Evolutionary conservation across 2,797 vertebrate species (phyloP).

Genomic region (Pseudochaenichthys georgianus): DNA sequence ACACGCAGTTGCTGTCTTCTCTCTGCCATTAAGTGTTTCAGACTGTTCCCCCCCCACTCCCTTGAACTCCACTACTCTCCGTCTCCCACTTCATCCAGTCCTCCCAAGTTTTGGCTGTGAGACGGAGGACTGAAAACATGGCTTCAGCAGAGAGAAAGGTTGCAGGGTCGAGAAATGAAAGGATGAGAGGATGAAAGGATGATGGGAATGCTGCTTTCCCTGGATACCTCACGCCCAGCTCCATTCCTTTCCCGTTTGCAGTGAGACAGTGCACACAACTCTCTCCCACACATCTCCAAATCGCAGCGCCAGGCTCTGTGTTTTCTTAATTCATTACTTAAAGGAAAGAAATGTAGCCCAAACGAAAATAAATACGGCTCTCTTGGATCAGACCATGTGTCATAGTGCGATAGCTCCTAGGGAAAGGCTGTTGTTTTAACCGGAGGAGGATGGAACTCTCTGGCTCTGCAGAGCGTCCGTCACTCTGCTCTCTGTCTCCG

Average conservation of each 20-base stretch:
- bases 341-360: slow-evolving; percentile 80
- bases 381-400: slow-evolving; percentile 78
- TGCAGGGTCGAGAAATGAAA: slow-evolving; percentile 55
- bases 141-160: slow-evolving; percentile 48
- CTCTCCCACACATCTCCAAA: slow-evolving; percentile 91
- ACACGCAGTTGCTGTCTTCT: slow-evolving; percentile 33
- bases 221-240: slow-evolving; percentile 37
- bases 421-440: slow-evolving; percentile 82
- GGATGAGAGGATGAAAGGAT: slow-evolving; percentile 61
- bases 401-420: slow-evolving; percentile 78
- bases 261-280: slow-evolving; percentile 83
- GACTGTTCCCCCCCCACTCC: slow-evolving; percentile 36
- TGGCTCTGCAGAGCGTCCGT: slow-evolving; percentile 82
- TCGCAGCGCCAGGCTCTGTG: slow-evolving; percentile 79
- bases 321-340: slow-evolving; percentile 88
- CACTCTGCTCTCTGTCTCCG: slow-evolving; percentile 76
- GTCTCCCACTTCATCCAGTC: slow-evolving; percentile 58
- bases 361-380: slow-evolving; percentile 85
- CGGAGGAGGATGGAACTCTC: slow-evolving; percentile 79
- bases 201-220: slow-evolving; percentile 52
- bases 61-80: slow-evolving; percentile 44
- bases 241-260: slow-evolving; percentile 67
- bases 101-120: slow-evolving; percentile 60
- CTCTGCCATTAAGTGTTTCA: slow-evolving; percentile 38
- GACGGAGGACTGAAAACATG: slow-evolving; percentile 57